Evolutionary conservation across 2,797 vertebrate species (phyloP), one percentile per base, ranked within the genome.

Genomic region (Tangara arthus): DNA sequence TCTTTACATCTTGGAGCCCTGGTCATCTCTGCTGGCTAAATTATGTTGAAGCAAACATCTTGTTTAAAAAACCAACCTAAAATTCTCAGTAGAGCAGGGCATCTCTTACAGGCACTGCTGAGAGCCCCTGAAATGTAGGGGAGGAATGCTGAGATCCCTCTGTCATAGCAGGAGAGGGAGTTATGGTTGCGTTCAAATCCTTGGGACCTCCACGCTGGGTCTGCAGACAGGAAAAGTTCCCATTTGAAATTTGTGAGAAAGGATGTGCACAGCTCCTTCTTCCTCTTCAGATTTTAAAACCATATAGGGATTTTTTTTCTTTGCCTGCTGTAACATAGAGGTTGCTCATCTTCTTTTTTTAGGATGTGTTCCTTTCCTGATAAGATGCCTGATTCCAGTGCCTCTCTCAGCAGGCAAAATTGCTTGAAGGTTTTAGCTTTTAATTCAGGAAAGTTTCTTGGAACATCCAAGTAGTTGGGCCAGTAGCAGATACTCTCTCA

Each of bases 291-390:
- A 39, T 32, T 76, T 57, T 28, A 21, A 35, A 80, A 24, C 19
- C 3, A 11, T 30, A 2, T 0, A 7, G 9, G 4, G 3, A 5
- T 13, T 65, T 37, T 50, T n/a, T n/a, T 24, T 11, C 23, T 42
- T 35, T 35, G 1, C 34, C 24, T 52, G 19, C 30, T 68, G 19
- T 60, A 60, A 35, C 0, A 0, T 5, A 30, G n/a, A 61, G 16
- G 12, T 76, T 49, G 7, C 85, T 83, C 53, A 47, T 9, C 35
- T 53, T 71, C 21, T 46, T 1, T 1, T 64, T 90, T 90, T 61
- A 39, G 68, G 37, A 39, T 30, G 17, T 2, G 0, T 32, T 86
- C 26, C 18, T 52, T 34, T 73, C 56, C 27, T 83, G 42, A 11
- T 83, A 18, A 72, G 27, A 5, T n/a, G 12, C 34, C 41, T 13